Percentiles rank a stretch among this genome's conserved stretches.
Conservation (phyloP, 2,888 invertebrate genomes). For the Oscheius myriophilus region DNA sequence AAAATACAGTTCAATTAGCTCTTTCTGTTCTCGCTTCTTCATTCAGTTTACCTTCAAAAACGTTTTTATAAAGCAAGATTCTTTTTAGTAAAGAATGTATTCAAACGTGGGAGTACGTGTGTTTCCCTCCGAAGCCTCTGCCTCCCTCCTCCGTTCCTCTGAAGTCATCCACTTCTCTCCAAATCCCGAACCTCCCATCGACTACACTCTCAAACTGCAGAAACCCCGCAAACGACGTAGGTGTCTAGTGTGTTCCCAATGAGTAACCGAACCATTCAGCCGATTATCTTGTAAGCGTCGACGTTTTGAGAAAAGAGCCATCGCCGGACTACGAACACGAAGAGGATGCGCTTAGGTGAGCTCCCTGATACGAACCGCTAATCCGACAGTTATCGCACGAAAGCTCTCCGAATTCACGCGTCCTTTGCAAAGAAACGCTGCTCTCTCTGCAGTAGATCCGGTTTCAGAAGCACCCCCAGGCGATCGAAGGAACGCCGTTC, state of each 20-base stretch:
- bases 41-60: too few relatives aligned
- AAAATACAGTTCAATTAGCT: too few relatives aligned
- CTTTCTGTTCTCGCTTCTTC: too few relatives aligned
- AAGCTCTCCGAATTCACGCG: not conserved
- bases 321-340: conserved; percentile 13
- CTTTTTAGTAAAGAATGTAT: not conserved
- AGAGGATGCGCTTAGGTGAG: conserved; percentile 16
- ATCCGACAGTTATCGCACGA: not conserved
- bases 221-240: conserved; percentile 11
- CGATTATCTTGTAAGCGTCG: conserved; percentile 9
- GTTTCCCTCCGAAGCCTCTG: conserved; percentile 11
- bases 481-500: conserved; percentile 1
- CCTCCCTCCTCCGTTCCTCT: not conserved
- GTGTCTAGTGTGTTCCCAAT: not conserved
- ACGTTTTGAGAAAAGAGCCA: conserved; percentile 8
- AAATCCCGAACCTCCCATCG: conserved; percentile 18
- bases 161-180: conserved; percentile 17
- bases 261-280: conserved; percentile 3
- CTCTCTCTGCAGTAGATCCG: too few relatives aligned
- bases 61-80: not conserved
- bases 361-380: not conserved
- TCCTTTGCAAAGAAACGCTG: too few relatives aligned
- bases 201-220: conserved; percentile 17
- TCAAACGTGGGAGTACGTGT: conserved; percentile 14
- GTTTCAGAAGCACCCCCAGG: too few relatives aligned